Conservation (phyloP, 2,113 vertebrate genomes). For the Odobenus rosmarus region DNA sequence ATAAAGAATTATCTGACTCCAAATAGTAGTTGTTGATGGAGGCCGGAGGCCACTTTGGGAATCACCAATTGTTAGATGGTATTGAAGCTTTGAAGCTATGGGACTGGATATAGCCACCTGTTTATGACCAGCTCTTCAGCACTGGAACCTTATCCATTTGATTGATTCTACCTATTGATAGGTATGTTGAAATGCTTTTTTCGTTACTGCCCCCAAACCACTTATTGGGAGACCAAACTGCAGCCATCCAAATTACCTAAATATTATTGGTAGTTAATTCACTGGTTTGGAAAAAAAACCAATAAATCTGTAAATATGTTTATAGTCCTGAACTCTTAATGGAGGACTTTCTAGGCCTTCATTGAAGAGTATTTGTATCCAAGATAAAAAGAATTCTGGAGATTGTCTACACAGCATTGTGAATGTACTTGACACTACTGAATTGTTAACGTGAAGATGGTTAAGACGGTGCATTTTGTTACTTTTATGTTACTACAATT, state of each 20-base stretch:
- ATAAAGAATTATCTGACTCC: background rate
- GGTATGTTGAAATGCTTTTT: background rate
- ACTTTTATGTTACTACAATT: background rate
- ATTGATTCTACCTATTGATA: constrained; percentile 34
- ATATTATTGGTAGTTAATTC: constrained; percentile 2
- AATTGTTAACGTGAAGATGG: background rate
- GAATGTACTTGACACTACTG: constrained; percentile 1
- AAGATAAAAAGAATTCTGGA: constrained; percentile 3
- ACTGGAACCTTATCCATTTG: background rate
- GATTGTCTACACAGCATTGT: background rate
- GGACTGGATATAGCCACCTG: background rate
- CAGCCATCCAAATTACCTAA: background rate
- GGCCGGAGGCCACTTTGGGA: background rate
- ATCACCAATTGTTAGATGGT: background rate
- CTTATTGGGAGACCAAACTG: background rate
- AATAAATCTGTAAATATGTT: background rate
- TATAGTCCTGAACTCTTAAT: background rate
- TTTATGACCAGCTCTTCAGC: background rate
- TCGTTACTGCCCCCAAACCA: background rate
- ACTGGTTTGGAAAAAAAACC: background rate
- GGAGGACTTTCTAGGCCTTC: background rate
- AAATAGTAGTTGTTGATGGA: background rate
- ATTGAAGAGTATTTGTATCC: background rate
- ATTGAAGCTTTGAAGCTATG: constrained; percentile 13
- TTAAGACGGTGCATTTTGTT: constrained; percentile 28